Conservation (phyloP, 2,888 invertebrate genomes). For the Papilio elwesi region DNA sequence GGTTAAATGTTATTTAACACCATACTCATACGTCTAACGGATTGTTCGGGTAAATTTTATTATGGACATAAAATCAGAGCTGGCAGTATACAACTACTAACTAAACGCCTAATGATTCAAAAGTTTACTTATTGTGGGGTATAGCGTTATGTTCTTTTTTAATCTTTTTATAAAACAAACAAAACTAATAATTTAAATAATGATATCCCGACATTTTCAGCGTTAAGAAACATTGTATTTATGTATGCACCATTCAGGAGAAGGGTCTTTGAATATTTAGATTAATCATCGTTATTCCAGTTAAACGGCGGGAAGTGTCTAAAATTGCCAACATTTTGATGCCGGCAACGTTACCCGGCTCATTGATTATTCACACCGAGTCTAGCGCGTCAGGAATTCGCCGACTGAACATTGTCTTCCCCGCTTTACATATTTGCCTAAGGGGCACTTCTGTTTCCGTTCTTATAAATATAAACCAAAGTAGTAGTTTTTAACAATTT, state of each 20-base stretch:
- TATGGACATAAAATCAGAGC: neutral
- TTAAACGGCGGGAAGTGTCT: conserved; percentile 27
- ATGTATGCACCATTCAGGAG: conserved; percentile 2
- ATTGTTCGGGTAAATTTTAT: neutral
- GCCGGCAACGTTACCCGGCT: conserved; percentile 15
- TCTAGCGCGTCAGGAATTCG: conserved; percentile 9
- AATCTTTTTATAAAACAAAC: too few species aligned
- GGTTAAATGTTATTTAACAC: too few species aligned
- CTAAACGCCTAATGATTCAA: too few species aligned
- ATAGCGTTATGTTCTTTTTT: too few species aligned
- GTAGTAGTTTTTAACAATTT: neutral
- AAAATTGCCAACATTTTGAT: conserved; percentile 27
- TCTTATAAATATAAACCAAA: conserved; percentile 20
- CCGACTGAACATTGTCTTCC: conserved; percentile 5
- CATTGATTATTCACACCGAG: conserved; percentile 28
- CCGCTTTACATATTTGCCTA: conserved; percentile 21
- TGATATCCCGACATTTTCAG: neutral
- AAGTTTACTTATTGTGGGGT: too few species aligned
- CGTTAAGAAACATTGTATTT: neutral
- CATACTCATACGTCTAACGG: neutral
- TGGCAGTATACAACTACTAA: neutral
- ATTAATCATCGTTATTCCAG: conserved; percentile 25
- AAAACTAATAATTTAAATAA: too few species aligned
- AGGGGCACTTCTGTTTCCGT: neutral
- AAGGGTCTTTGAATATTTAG: conserved; percentile 24